Conservation (phyloP, 2,113 vertebrate genomes). For the Myrmophylax atrothorax region DNA sequence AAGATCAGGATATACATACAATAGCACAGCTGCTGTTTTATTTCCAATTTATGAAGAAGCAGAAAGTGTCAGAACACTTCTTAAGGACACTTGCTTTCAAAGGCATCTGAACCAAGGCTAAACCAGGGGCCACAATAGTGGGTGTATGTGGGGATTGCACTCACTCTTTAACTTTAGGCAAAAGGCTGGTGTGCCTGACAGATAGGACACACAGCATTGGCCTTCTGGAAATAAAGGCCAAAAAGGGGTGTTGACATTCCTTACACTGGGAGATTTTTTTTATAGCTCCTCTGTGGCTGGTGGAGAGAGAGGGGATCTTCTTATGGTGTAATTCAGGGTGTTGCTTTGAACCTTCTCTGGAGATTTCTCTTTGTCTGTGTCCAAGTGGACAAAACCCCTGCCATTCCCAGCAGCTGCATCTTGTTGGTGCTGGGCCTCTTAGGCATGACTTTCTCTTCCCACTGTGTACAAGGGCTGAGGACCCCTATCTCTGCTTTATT, state of each 20-base stretch:
- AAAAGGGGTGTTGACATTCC: not conserved
- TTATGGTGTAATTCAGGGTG: not conserved
- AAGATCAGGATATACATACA: not conserved
- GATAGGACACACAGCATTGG: not conserved
- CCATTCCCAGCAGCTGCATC: not conserved
- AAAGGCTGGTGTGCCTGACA: not conserved
- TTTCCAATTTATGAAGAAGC: not conserved
- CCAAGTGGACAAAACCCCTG: not conserved
- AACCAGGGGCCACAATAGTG: rapidly evolving
- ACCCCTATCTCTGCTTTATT: not conserved
- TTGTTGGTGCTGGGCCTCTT: not conserved
- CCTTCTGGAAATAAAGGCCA: not conserved
- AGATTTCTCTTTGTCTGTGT: not conserved
- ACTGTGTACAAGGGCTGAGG: rapidly evolving
- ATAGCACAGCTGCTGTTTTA: not conserved
- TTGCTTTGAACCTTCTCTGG: not conserved
- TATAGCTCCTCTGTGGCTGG: not conserved
- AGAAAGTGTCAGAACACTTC: not conserved
- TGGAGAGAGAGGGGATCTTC: not conserved
- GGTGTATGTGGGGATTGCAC: rapidly evolving
- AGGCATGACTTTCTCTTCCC: not conserved
- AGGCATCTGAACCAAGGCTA: not conserved
- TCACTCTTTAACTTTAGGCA: not conserved
- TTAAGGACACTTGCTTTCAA: not conserved
- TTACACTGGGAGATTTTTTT: not conserved